Base-by-base conservation (phyloP, 2,888 invertebrate species). In the Athrips mouffetella region DNA sequence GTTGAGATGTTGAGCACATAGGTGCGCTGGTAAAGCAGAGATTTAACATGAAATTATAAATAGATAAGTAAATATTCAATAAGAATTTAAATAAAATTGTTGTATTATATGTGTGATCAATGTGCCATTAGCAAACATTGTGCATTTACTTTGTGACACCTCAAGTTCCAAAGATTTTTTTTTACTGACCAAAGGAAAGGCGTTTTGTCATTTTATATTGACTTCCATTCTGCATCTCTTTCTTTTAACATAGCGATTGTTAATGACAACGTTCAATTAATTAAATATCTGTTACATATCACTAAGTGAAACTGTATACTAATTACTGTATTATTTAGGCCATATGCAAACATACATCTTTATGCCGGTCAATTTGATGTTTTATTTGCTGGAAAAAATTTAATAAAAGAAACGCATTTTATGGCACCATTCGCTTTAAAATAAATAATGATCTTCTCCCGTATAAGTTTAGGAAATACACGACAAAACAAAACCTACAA, bases 101-200 rank as follows among this genome's bases (percentile, higher is more conserved):
- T 7, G 7, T 2, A 31, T 31, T n/a, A 31, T 31, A 7, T 11
- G 15, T 31, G 62, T 63, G 62, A 67, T 65, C 49, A 47, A 53
- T 59, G 68, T 70, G 72, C 70, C 70, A 70, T 70, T 54, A 35
- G 41, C 33, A 48, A 52, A 48, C 33, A 51, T 57, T 31, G 21
- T 50, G 57, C 63, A 54, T 50, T 58, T 55, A 41, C 54, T 44
- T 51, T n/a, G 11, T 11, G 31, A 52, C 59, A 65, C 70, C 67
- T 73, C 69, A 57, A 52, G 57, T 47, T 53, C 59, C 73, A 73
- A 73, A 72, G 73, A 71, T 70, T 52, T 57, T n/a, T 33, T 54
- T 50, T 63, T 50, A 47, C 47, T 59, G 52, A 61, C 73, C 73
- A 73, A 72, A 72, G 71, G 52, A 5, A 37, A 21, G 11, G 18